phyloP scores from a whole-genome alignment of 2,888 invertebrate species.

The Perizoma affinitatum region DNA sequence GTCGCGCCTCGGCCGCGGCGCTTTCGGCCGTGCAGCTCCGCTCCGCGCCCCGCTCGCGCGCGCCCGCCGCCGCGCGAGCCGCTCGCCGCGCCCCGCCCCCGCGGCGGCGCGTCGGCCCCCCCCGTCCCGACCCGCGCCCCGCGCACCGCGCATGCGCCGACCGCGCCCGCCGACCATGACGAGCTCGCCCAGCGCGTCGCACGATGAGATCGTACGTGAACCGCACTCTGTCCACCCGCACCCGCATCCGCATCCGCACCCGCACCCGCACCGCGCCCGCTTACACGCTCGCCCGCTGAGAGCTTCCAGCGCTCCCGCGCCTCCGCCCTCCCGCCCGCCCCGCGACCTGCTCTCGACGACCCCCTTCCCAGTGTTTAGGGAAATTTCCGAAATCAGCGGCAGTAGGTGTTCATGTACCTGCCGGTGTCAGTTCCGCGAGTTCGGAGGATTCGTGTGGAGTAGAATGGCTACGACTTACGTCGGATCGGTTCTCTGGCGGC shows the following conservation, averaged over 20 bases:
- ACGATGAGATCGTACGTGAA: conserved; percentile 33
- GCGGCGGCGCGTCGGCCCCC: conserved; percentile 65
- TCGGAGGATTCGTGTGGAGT: too few relatives aligned
- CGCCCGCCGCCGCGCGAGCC: conserved; percentile 63
- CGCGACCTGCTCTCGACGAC: background rate
- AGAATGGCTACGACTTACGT: too few relatives aligned
- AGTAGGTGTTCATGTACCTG: too few relatives aligned
- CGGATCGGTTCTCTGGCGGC: too few relatives aligned
- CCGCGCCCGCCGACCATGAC: conserved; percentile 37
- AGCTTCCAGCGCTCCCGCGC: too few relatives aligned
- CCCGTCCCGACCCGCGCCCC: conserved; percentile 44
- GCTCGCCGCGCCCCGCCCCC: conserved; percentile 63
- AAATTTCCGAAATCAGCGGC: too few relatives aligned
- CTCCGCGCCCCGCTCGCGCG: conserved; percentile 53
- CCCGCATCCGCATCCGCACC: conserved; percentile 7
- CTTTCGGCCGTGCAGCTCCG: conserved; percentile 54
- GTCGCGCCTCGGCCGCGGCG: conserved; percentile 64
- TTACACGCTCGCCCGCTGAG: too few relatives aligned
- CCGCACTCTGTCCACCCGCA: conserved; percentile 31
- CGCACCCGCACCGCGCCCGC: background rate
- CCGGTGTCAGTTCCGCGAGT: too few relatives aligned
- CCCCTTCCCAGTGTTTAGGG: too few relatives aligned
- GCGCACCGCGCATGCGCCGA: conserved; percentile 42
- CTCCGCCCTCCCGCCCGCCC: background rate
- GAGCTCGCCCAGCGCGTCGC: conserved; percentile 31